phyloP scores from a whole-genome alignment of 2,797 vertebrate species.

The Tauraco hartlaubi region DNA sequence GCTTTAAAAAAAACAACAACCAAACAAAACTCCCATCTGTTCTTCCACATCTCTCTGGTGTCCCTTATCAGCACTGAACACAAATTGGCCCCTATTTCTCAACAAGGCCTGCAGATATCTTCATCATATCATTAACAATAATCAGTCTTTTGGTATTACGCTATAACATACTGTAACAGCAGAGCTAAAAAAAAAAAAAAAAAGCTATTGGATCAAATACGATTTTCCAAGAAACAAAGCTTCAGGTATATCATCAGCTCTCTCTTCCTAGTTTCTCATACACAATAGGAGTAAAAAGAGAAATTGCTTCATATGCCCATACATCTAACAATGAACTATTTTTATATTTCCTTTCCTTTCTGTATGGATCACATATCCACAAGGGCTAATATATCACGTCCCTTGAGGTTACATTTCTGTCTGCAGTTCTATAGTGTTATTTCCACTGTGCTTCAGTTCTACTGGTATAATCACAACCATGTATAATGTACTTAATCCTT shows the following conservation, averaged over 20 bases:
- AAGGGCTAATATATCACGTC: conserved; percentile 74
- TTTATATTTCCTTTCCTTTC: conserved; percentile 60
- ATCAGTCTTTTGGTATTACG: neutral
- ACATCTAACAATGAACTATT: conserved; percentile 39
- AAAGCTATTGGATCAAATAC: neutral
- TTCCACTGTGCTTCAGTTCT: conserved; percentile 73
- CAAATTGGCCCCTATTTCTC: conserved; percentile 1
- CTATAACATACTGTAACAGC: neutral
- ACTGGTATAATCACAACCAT: conserved; percentile 72
- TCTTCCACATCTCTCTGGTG: conserved; percentile 14
- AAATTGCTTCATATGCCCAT: conserved; percentile 9
- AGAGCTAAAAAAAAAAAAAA: neutral
- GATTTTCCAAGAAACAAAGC: neutral
- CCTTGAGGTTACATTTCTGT: conserved; percentile 67
- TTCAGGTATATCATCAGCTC: neutral
- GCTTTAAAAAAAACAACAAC: neutral
- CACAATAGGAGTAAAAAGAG: neutral
- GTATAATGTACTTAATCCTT: conserved; percentile 76
- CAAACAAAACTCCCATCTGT: neutral
- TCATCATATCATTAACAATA: neutral
- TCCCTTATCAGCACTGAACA: neutral
- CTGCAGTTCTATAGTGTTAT: conserved; percentile 62
- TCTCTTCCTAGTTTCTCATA: neutral
- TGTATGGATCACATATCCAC: conserved; percentile 69
- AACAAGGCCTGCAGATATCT: neutral